Base-by-base conservation (phyloP, 1,140 invertebrate species). In the Formica selysi region DNA sequence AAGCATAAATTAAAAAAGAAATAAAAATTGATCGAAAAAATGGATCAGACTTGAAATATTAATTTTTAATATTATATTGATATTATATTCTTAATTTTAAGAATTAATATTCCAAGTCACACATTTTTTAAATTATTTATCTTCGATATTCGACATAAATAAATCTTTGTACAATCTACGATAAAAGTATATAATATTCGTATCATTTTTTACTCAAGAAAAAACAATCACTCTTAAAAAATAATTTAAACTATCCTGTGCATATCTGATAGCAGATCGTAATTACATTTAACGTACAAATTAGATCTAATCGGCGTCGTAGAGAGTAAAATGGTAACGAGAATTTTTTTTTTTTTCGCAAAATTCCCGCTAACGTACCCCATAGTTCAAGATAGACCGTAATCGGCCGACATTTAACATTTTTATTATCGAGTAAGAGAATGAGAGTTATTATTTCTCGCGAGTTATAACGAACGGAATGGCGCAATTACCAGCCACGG, bases 391-490 rank as follows among this genome's bases (percentile, higher is more conserved):
- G 41, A 38, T 32, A 78, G 59, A 26, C 0, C 44, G 7, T 57
- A 41, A 59, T 70, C 44, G n/a, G n/a, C 5, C 41, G 41, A 16
- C 6, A 19, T 41, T 6, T 80, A 26, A 38, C 5, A 2, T 44
- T 80, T 41, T 57, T 59, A 80, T n/a, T 41, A 19, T 41, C 32
- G 16, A 38, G 7, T 10, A 6, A 11, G 13, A 7, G 22, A 54
- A 41, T n/a, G n/a, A 67, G 64, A 68, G 16, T 57, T 41, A n/a
- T 70, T 11, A 19, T 51, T 65, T 79, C 51, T 41, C 16, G 22
- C n/a, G 51, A 80, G 29, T 70, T 36, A 62, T 36, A 54, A 13
- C 36, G 36, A 79, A 65, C 11, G 19, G 32, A 81, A 64, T 29
- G 38, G 19, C 32, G 22, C 38, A 32, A 54, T 38, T 61, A 79